Evolutionary conservation across 2,113 vertebrate species (phyloP).

Genomic region (Fulica atra): DNA sequence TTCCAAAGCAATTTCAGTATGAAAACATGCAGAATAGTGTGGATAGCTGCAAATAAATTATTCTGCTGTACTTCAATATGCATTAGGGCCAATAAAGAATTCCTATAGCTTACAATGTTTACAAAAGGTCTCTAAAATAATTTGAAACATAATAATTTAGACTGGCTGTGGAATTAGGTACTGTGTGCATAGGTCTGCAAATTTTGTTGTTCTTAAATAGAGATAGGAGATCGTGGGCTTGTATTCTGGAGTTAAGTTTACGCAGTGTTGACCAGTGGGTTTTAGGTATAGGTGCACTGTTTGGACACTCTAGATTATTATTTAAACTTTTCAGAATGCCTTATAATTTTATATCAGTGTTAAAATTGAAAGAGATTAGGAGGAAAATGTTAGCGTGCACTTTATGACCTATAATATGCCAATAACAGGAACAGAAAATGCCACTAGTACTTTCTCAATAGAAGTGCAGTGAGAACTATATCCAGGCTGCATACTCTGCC

Average conservation of each 20-base stretch:
- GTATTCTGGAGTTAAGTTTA: not conserved
- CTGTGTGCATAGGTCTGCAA: not conserved
- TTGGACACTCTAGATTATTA: not conserved
- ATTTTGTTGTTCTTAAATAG: rapidly evolving
- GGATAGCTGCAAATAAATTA: not conserved
- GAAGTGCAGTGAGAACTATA: not conserved
- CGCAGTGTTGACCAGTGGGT: rapidly evolving
- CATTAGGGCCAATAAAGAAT: not conserved
- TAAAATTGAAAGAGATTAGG: not conserved
- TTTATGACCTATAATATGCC: not conserved
- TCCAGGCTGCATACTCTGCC: not conserved
- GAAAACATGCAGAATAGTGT: not conserved
- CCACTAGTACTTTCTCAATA: not conserved
- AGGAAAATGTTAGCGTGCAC: not conserved
- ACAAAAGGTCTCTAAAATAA: not conserved
- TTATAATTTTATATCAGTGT: not conserved
- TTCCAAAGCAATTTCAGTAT: not conserved
- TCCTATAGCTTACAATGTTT: not conserved
- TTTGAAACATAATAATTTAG: not conserved
- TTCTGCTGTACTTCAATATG: not conserved
- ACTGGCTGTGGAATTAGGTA: not conserved
- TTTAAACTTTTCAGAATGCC: not conserved
- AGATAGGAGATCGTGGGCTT: not conserved
- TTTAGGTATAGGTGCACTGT: not conserved
- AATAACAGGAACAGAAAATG: not conserved